Evolutionary conservation across 2,797 vertebrate species (phyloP), one percentile per base, ranked within the genome.

Genomic region (Pangasius krempfi): DNA sequence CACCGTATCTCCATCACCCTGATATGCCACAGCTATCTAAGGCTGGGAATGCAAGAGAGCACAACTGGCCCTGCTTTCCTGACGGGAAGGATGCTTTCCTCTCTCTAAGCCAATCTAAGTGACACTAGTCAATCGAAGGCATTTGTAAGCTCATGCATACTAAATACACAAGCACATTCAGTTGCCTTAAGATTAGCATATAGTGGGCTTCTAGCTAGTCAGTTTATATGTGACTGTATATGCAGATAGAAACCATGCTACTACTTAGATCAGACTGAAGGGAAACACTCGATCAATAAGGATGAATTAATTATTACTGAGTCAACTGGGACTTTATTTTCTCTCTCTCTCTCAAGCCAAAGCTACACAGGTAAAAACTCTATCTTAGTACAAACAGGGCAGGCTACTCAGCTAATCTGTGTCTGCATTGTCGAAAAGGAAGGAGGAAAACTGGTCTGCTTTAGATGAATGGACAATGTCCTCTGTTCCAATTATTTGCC

Each of bases 251-350:
- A 37, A 20, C 52, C 52, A 58, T 58, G 30, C 30, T 22, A 33
- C 22, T 44, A 4, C 37, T 47, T 64, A 64, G 37, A 83, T 83
- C 25, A 83, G 25, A 62, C 25, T 83, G 37, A 82, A 44, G 33
- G 58, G 25, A 64, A 83, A 12, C 37, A 47, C 37, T 64, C 13
- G 7, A 83, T 83, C 80, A 47, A 83, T 83, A 64, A n/a, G 58
- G n/a, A 47, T 83, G 40, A 64, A 62, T 83, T n/a, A 47, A 83
- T 83, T 62, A 62, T 83, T 83, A 64, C 25, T 1, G 80, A 60
- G 78, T 8, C 3, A n/a, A 30, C 30, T 22, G 52, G 30, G 78
- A 37, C 50, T 25, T 40, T 27, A 9, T 44, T 40, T 44, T 44
- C 40, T 75, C 73, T n/a, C 73, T 50, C 66, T 68, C 64, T 10